phyloP scores from a whole-genome alignment of 2,797 vertebrate genomes.

The Huso huso region DNA sequence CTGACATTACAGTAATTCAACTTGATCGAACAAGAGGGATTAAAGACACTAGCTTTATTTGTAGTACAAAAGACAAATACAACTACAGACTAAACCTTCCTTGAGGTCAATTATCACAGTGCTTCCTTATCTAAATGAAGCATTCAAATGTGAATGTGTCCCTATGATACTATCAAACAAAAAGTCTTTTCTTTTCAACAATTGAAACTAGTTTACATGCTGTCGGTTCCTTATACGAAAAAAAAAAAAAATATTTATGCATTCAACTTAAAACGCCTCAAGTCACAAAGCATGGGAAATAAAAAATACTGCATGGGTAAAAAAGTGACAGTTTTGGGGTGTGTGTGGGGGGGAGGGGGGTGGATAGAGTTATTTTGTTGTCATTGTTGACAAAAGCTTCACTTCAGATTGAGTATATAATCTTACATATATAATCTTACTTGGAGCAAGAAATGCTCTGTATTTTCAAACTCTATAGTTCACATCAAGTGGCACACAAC shows the following conservation, averaged over 20 bases:
- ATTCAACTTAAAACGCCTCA: slow-evolving; percentile 10
- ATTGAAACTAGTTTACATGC: slow-evolving; percentile 15
- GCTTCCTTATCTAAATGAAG: slow-evolving; percentile 27
- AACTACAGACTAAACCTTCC: background rate
- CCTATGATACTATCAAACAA: slow-evolving; percentile 25
- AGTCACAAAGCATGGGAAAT: slow-evolving; percentile 14
- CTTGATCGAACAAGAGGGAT: no score
- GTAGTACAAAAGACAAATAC: no score
- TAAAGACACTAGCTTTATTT: no score
- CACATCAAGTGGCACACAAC: no score
- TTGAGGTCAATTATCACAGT: slow-evolving; percentile 2
- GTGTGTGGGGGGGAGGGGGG: slow-evolving; percentile 45
- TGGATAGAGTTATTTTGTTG: slow-evolving; percentile 42
- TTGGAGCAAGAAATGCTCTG: no score
- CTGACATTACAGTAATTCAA: no score
- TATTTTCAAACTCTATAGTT: no score
- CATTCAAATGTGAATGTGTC: slow-evolving; percentile 20
- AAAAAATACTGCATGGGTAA: slow-evolving; percentile 16
- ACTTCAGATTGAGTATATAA: no score
- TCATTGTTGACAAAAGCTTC: no score
- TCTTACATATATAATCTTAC: no score
- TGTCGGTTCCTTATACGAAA: slow-evolving; percentile 18
- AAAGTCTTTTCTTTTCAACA: slow-evolving; percentile 16
- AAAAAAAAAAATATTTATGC: slow-evolving; percentile 3
- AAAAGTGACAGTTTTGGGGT: slow-evolving; percentile 40